A percentile compares a stretch with the other conserved stretches of the same genome.
Conservation (phyloP, 2,888 invertebrate genomes). For the Ectobius pallidus region DNA sequence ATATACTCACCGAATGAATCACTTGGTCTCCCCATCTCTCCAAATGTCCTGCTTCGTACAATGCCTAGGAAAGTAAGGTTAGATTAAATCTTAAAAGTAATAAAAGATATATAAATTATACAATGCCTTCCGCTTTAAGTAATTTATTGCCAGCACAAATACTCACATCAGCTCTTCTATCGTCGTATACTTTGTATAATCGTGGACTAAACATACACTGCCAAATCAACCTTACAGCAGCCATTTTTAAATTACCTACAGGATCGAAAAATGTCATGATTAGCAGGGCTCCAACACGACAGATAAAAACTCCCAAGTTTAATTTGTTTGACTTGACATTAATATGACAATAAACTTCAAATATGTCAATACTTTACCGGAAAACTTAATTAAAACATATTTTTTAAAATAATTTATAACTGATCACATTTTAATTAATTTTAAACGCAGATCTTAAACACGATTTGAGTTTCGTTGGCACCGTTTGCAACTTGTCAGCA, state of each 20-base stretch:
- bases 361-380: no score
- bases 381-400: no score
- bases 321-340: no score
- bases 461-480: no score
- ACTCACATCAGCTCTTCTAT: constrained; percentile 63
- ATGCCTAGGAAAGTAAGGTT: constrained; percentile 57
- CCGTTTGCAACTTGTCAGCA: no score
- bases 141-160: constrained; percentile 21
- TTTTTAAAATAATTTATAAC: no score
- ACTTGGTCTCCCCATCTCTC: constrained; percentile 79
- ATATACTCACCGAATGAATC: constrained; percentile 68
- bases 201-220: constrained; percentile 74
- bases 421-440: no score
- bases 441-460: no score
- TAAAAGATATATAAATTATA: background rate
- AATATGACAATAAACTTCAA: no score
- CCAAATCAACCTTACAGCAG: constrained; percentile 61
- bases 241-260: constrained; percentile 49
- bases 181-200: constrained; percentile 72
- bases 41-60: constrained; percentile 69
- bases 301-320: no score
- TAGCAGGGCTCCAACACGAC: no score
- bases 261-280: background rate
- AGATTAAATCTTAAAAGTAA: constrained; percentile 39
- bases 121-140: background rate